Base-by-base conservation (phyloP, 2,888 invertebrate genomes). In the Teinopalpus imperialis region DNA sequence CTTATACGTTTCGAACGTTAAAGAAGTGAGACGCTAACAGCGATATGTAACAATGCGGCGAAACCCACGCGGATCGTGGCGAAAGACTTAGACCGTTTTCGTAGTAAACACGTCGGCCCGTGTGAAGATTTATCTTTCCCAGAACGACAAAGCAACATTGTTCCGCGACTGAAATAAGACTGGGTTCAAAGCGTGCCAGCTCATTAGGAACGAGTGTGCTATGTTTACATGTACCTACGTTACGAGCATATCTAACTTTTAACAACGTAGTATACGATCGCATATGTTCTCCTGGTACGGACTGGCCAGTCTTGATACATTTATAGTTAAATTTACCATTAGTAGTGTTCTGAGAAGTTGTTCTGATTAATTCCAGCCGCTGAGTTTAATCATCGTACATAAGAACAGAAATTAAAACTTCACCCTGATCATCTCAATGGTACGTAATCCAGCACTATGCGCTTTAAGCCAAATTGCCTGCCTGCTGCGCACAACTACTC, bases 91-190 rank as follows among this genome's bases (percentile, higher is more conserved):
- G 50, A 57, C 57, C 57, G 68, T 68, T 69, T 74, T 72, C 76
- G 72, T 81, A 81, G 81, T 81, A 80, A 81, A 79, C 80, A 79
- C 55, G 53, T 42, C 54, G 51, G 40, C 45, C 50, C 76, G 76
- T 79, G 79, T 72, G 81, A 83, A 78, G 69, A 70, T 70, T 68
- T 65, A 69, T 67, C 67, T 74, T 81, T 81, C 80, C 73, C 74
- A 81, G 79, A 75, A 79, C 66, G 63, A 77, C 75, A 77, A 75
- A 79, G 74, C 68, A 67, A 73, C 79, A 81, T 75, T 80, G 81
- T 80, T 72, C 65, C 62, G 63, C 56, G 59, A 59, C 78, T 74
- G 73, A 78, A 70, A 81, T 78, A 80, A 72, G 67, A 63, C 57
- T 54, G 69, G 69, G 75, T 77, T 80, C 79, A 79, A 77, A 81